Conservation (phyloP, 2,113 vertebrate genomes). For the Boulengeromyrus knoepffleri region DNA sequence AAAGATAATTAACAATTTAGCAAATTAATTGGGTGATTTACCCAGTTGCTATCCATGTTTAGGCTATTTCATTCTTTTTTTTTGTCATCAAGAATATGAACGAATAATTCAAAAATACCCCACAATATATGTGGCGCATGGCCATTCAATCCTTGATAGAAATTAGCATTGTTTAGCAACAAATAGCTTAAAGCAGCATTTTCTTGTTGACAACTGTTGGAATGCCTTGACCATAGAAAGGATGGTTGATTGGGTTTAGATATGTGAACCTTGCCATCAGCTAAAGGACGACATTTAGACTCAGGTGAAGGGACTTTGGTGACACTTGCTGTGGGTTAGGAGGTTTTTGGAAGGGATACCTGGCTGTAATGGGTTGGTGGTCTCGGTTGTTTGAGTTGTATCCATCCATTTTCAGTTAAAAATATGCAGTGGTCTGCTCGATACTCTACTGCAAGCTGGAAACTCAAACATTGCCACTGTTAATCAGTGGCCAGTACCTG, state of each 20-base stretch:
- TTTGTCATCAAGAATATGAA: background rate
- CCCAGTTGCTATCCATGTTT: constrained; percentile 34
- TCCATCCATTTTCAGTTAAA: background rate
- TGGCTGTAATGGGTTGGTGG: background rate
- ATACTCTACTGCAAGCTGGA: background rate
- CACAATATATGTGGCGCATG: background rate
- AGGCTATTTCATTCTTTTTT: background rate
- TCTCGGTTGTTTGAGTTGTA: background rate
- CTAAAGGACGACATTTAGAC: background rate
- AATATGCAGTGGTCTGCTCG: background rate
- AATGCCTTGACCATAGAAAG: background rate
- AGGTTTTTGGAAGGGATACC: background rate
- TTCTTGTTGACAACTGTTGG: background rate
- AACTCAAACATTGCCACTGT: background rate
- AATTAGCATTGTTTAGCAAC: background rate
- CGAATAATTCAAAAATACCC: background rate
- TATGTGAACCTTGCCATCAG: background rate
- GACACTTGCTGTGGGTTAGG: background rate
- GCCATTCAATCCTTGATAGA: background rate
- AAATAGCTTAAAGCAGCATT: background rate
- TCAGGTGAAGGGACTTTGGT: background rate
- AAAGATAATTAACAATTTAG: constrained; percentile 54
- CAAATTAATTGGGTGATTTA: constrained; percentile 40
- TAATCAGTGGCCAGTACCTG: background rate
- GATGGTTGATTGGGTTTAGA: background rate